Evolutionary conservation across 2,888 invertebrate genomes (phyloP).

Genomic region (Phortica okadai): DNA sequence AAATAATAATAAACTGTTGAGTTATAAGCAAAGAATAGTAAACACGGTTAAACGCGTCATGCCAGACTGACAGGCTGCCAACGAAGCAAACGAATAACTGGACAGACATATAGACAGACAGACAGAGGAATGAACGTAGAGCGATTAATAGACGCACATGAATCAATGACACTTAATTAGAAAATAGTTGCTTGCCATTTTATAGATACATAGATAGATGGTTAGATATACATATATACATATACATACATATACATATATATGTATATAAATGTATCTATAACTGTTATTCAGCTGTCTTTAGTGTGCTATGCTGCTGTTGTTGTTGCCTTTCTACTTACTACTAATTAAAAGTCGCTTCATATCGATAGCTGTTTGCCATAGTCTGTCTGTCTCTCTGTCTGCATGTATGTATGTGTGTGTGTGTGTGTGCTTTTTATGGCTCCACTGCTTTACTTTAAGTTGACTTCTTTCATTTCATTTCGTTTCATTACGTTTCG

Average conservation of each 20-base stretch:
- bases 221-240: not conserved
- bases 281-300: not conserved
- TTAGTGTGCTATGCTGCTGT: not conserved
- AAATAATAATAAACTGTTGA: slow-evolving; percentile 12
- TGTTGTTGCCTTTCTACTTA: slow-evolving; percentile 5
- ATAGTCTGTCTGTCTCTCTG: no score
- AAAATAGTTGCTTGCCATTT: slow-evolving; percentile 52
- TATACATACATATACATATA: not conserved
- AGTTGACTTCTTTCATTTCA: not conserved
- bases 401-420: no score
- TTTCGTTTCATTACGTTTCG: not conserved
- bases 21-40: slow-evolving; percentile 2
- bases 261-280: not conserved
- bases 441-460: not conserved
- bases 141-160: slow-evolving; percentile 26
- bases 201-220: not conserved
- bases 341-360: not conserved
- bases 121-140: not conserved
- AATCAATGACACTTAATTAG: slow-evolving; percentile 70
- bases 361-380: not conserved
- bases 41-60: slow-evolving; percentile 11
- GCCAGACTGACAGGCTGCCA: not conserved
- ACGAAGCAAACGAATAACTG: not conserved
- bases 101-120: not conserved
- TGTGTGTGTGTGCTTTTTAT: not conserved